Percentiles rank a stretch among this genome's conserved stretches.
These are phyloP conservation scores for Grammomys surdaster DNA, from an alignment of 2,113 vertebrate species.

Conservation along the genomic window DNA sequence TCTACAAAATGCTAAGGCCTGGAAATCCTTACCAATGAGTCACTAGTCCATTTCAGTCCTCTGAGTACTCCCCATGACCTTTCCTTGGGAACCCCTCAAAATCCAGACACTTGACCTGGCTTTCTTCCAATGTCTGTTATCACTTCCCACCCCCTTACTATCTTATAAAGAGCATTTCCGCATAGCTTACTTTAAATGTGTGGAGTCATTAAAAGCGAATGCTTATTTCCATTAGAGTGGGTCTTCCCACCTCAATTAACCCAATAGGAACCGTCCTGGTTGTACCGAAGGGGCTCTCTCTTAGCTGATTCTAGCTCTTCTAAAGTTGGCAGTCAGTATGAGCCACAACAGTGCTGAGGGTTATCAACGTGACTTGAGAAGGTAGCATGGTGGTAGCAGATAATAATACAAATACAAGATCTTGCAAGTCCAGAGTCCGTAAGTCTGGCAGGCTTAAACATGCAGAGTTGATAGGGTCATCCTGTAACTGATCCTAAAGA, in stretches of 20 bases:
- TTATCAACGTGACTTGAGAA: neutral
- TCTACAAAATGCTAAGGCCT: neutral
- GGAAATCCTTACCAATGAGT: neutral
- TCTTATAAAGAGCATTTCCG: neutral
- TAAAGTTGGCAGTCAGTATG: neutral
- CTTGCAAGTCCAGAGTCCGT: neutral
- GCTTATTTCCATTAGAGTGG: neutral
- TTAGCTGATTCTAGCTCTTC: neutral
- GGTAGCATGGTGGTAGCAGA: neutral
- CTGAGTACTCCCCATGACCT: neutral
- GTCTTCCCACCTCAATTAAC: neutral
- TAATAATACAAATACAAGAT: fast-evolving
- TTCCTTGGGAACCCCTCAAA: neutral
- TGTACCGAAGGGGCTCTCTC: neutral
- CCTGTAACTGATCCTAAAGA: neutral
- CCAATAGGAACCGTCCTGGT: neutral
- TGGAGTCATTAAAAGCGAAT: neutral
- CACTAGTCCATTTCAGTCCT: neutral
- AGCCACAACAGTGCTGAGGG: neutral
- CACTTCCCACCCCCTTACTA: neutral
- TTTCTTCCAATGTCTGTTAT: neutral
- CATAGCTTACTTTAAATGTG: neutral
- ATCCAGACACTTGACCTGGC: neutral
- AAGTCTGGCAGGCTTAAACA: neutral
- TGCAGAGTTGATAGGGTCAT: neutral